Evolutionary conservation across 2,888 invertebrate species (phyloP).

Genomic region (Branchinecta sandiegonensis): DNA sequence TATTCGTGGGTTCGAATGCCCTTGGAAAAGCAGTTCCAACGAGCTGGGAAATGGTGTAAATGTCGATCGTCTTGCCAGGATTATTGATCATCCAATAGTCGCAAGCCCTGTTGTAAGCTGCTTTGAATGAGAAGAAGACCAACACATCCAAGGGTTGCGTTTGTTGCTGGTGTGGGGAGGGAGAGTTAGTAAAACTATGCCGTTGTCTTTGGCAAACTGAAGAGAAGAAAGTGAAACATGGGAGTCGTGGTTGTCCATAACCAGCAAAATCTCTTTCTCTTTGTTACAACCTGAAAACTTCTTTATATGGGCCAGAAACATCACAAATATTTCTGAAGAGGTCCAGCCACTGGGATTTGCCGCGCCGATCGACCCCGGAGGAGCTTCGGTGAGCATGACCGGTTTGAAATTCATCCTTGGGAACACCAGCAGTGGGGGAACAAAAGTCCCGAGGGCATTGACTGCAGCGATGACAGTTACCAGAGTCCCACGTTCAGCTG

Average conservation of each 20-base stretch:
- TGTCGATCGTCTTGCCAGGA: constrained; percentile 33
- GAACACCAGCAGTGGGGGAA: constrained; percentile 30
- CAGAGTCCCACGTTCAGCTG: constrained; percentile 18
- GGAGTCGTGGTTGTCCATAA: constrained; percentile 29
- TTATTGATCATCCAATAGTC: constrained; percentile 33
- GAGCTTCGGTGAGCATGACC: constrained; percentile 26
- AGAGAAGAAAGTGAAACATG: constrained; percentile 28
- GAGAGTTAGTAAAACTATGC: constrained; percentile 34
- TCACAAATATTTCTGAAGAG: constrained; percentile 27
- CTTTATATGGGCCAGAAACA: constrained; percentile 27
- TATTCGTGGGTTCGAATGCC: constrained; percentile 33
- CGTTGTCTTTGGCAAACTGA: constrained; percentile 32
- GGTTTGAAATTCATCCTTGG: constrained; percentile 27
- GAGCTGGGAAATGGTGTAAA: constrained; percentile 34
- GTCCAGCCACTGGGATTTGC: constrained; percentile 28
- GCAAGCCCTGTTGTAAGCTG: constrained; percentile 30
- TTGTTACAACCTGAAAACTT: background rate
- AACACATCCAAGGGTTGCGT: constrained; percentile 33
- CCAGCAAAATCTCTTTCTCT: constrained; percentile 19
- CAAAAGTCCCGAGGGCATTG: constrained; percentile 28
- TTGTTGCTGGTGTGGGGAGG: constrained; percentile 34
- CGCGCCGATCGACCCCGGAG: constrained; percentile 27
- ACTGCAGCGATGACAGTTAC: constrained; percentile 29
- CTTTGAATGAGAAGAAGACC: constrained; percentile 30
- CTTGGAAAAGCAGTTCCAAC: constrained; percentile 31